Evolutionary conservation across 2,888 invertebrate genomes (phyloP), one percentile per base, ranked within the genome.

Genomic region (Volucella inflata): DNA sequence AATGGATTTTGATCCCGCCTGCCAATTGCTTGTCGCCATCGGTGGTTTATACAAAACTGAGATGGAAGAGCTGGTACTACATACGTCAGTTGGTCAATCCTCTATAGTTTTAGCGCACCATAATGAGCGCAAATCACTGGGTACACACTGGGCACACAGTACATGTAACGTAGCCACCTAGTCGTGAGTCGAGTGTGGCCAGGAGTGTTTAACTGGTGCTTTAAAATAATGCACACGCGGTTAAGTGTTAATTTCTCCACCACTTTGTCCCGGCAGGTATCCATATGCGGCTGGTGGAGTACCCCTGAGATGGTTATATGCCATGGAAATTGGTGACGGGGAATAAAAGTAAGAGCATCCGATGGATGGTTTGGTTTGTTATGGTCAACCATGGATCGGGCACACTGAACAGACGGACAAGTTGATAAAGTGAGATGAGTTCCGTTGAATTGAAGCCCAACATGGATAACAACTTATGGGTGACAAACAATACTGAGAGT

Each of bases 141-240:
- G 60, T 64, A 60, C 70, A 51, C 21, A 57, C 17, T n/a, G 21
- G 8, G 17, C 14, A n/a, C 6, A 10, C 30, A 21, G 14, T 42
- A 30, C 57, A 51, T 42, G 51, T 46, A 30, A 30, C 30, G 30
- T 30, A 30, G 30, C 36, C 40, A 55, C 40, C 53, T 68, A 42
- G 67, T 60, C 40, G 11, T 57, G 57, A 50, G 65, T 72, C 38
- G 50, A 68, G 83, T 78, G 78, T 44, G n/a, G 46, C 78, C 17
- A 70, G 57, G 59, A 79, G 83, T 84, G 76, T 83, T 83, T 83
- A 71, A 74, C 72, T 83, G 68, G 74, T 84, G 51, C 83, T 84
- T 70, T 40, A 84, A 84, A 79, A 79, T 79, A 74, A 84, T 79
- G 74, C 79, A 70, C 50, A 30, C 30, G 57, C 44, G 65, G 70